phyloP scores from a whole-genome alignment of 2,888 invertebrate genomes.

The Dolomedes plantarius region DNA sequence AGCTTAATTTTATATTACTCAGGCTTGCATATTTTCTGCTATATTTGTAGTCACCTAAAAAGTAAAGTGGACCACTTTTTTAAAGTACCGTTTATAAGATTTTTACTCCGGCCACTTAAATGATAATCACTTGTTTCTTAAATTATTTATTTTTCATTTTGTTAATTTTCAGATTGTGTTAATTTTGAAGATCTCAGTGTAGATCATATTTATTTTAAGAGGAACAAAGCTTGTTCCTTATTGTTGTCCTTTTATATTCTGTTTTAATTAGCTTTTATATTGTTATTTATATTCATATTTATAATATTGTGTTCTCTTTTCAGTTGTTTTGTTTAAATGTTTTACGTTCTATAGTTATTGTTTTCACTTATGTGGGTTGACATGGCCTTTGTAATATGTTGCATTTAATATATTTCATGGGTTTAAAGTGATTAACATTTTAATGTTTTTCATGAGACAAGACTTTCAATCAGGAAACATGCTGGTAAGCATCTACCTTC shows the following conservation, averaged over 20 bases:
- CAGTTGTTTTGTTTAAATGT: slow-evolving; percentile 9
- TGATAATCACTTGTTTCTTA: slow-evolving; percentile 9
- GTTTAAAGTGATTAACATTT: neutral
- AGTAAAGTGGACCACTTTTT: slow-evolving; percentile 20
- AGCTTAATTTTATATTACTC: slow-evolving; percentile 30
- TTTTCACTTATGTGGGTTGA: slow-evolving; percentile 8
- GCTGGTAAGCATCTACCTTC: neutral
- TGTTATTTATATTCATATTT: slow-evolving; percentile 17
- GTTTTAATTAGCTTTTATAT: slow-evolving; percentile 9
- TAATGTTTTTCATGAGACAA: neutral
- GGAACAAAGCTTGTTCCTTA: neutral
- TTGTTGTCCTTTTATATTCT: neutral
- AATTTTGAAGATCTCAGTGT: neutral
- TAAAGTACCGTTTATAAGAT: slow-evolving; percentile 14
- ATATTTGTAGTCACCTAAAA: slow-evolving; percentile 13
- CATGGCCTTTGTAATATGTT: neutral
- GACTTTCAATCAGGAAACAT: slow-evolving; percentile 10
- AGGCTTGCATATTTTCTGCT: slow-evolving; percentile 24
- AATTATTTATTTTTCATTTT: slow-evolving; percentile 9
- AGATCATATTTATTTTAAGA: slow-evolving; percentile 13
- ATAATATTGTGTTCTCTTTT: slow-evolving; percentile 16
- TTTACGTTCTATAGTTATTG: slow-evolving; percentile 1
- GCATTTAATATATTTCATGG: neutral
- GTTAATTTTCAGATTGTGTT: neutral
- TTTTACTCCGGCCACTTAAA: slow-evolving; percentile 7